phyloP scores from a whole-genome alignment of 2,797 vertebrate species.

The Cirrhinus molitorella region DNA sequence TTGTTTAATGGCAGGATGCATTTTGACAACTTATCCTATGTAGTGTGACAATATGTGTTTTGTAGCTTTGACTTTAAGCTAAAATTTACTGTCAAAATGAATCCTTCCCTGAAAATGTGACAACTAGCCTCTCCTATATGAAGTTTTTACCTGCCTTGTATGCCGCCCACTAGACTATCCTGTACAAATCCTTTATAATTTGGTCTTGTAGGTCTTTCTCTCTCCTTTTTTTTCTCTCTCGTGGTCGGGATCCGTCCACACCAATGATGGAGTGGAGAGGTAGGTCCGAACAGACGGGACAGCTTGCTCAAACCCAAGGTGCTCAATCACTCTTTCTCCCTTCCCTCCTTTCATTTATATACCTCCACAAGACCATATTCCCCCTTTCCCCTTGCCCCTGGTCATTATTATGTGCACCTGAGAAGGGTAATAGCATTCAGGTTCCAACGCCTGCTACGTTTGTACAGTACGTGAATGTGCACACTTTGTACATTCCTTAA shows the following conservation, averaged over 20 bases:
- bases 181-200: constrained; percentile 17
- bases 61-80: background rate
- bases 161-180: background rate
- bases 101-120: background rate
- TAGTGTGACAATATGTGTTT: background rate
- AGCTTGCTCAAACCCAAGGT: constrained; percentile 75
- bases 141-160: background rate
- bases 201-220: constrained; percentile 24
- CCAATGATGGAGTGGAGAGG: constrained; percentile 78
- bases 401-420: constrained; percentile 65
- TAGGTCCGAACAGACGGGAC: constrained; percentile 77
- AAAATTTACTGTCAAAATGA: no score
- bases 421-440: constrained; percentile 51
- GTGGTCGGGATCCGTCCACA: constrained; percentile 73
- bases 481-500: constrained; percentile 6
- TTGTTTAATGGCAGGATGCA: background rate
- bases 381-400: constrained; percentile 59
- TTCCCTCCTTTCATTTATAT: constrained; percentile 64
- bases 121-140: background rate
- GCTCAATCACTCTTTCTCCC: constrained; percentile 80
- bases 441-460: constrained; percentile 9
- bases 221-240: constrained; percentile 62
- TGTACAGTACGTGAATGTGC: constrained; percentile 1
- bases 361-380: constrained; percentile 60
- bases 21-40: background rate